Evolutionary conservation across 2,888 invertebrate genomes (phyloP).

Genomic region (Busseola fusca): DNA sequence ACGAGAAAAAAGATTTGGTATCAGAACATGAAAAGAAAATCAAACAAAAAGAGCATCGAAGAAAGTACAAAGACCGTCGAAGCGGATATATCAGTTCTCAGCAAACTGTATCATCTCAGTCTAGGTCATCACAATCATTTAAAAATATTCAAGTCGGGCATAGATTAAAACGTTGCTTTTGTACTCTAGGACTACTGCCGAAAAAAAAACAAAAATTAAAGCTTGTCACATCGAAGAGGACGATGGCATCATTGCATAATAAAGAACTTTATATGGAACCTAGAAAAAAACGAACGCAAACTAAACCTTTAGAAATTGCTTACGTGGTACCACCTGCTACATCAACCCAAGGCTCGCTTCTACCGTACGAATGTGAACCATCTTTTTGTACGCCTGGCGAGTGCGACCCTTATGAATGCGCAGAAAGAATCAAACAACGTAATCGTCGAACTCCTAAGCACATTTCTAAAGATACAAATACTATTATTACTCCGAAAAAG

Average conservation of each 20-base stretch:
- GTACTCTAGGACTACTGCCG: constrained; percentile 63
- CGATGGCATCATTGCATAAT: constrained; percentile 31
- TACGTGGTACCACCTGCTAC: constrained; percentile 31
- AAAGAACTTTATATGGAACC: constrained; percentile 2
- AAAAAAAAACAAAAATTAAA: constrained; percentile 45
- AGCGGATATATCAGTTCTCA: not conserved
- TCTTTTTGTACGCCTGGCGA: constrained; percentile 61
- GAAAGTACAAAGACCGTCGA: constrained; percentile 5
- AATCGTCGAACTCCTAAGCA: constrained; percentile 1
- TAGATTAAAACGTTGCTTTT: constrained; percentile 65
- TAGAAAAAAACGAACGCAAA: constrained; percentile 29
- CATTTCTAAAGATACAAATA: constrained; percentile 38
- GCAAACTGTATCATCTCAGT: constrained; percentile 36
- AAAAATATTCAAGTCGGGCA: constrained; percentile 34
- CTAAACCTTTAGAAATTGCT: constrained; percentile 31
- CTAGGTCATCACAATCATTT: constrained; percentile 36
- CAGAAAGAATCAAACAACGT: constrained; percentile 41
- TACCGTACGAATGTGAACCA: constrained; percentile 67
- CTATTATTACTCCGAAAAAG: constrained; percentile 14
- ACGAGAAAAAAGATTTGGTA: constrained; percentile 9
- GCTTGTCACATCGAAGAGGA: constrained; percentile 39
- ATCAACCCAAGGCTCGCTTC: constrained; percentile 26
- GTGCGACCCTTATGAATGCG: constrained; percentile 65
- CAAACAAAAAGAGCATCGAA: constrained; percentile 19
- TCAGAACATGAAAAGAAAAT: constrained; percentile 6